Percentiles rank a stretch among this genome's conserved stretches.
Evolutionary conservation across 1,140 invertebrate species (phyloP).

Genomic region (Oppia nitens): DNA sequence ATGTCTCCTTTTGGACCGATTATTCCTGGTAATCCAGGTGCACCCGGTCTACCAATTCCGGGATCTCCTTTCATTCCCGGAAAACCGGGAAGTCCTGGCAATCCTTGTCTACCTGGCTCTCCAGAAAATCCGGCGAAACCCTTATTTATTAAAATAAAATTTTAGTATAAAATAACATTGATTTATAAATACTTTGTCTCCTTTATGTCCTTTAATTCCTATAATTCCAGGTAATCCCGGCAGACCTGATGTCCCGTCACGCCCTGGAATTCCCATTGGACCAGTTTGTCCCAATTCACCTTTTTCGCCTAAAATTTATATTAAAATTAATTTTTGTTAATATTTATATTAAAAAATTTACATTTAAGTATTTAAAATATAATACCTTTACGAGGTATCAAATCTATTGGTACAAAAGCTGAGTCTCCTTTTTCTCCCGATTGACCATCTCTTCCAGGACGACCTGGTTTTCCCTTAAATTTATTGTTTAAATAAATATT

Average conservation of each 20-base stretch:
- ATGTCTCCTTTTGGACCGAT: constrained; percentile 4
- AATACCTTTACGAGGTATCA: neutral
- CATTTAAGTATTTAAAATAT: too few relatives aligned
- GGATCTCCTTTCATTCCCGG: neutral
- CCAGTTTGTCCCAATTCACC: constrained; percentile 56
- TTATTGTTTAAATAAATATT: neutral
- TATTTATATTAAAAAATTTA: too few relatives aligned
- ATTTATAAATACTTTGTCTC: neutral
- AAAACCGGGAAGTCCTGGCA: neutral
- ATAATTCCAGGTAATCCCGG: constrained; percentile 15
- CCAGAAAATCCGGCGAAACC: neutral
- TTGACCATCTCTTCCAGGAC: neutral
- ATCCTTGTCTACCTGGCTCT: neutral
- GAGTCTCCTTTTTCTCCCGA: neutral
- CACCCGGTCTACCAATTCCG: neutral
- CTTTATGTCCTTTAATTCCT: constrained; percentile 1
- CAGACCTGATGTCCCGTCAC: neutral
- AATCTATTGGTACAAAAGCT: neutral
- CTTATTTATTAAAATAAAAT: constrained; percentile 17
- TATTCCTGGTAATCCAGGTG: neutral
- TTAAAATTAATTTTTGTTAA: neutral
- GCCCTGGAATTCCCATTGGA: constrained; percentile 23
- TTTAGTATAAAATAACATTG: constrained; percentile 18
- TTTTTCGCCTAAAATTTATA: constrained; percentile 38
- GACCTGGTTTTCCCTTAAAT: neutral